Conservation (phyloP, 2,797 vertebrate genomes). For the Botia almorhae region DNA sequence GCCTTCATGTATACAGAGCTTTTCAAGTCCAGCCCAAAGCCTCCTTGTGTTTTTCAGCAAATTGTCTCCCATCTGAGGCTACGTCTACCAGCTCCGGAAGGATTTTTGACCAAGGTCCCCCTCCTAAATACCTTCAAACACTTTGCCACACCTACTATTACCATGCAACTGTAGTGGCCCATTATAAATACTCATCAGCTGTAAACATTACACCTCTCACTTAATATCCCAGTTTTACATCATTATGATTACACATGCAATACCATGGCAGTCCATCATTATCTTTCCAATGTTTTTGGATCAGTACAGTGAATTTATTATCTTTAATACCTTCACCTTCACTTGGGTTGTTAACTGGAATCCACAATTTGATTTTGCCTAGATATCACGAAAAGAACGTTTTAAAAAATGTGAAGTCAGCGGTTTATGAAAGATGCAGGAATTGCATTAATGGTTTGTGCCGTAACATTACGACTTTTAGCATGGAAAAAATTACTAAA, state of each 20-base stretch:
- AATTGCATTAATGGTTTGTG: not conserved
- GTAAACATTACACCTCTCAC: constrained; percentile 78
- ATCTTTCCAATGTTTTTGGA: constrained; percentile 38
- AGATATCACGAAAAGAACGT: not conserved
- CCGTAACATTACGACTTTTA: not conserved
- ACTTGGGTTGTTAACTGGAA: not conserved
- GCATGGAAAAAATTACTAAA: too few relatives aligned
- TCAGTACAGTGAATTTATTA: not conserved
- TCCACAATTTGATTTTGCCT: constrained; percentile 37
- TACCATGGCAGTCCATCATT: constrained; percentile 46
- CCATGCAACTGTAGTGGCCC: constrained; percentile 83
- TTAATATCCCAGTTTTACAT: constrained; percentile 65
- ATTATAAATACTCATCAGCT: constrained; percentile 63
- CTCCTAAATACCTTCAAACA: constrained; percentile 88
- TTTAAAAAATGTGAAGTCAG: constrained; percentile 5
- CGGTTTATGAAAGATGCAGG: not conserved
- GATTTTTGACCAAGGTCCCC: constrained; percentile 99
- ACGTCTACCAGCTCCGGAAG: constrained; percentile 93
- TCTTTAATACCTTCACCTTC: not conserved
- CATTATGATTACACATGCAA: constrained; percentile 17
- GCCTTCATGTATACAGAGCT: constrained; percentile 82
- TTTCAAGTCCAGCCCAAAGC: constrained; percentile 84
- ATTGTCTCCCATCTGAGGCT: constrained; percentile 85
- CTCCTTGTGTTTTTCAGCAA: constrained; percentile 78
- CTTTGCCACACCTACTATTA: constrained; percentile 97